Base-by-base conservation (phyloP, 1,140 invertebrate species). In the Cyrtorhinus lividipennis region DNA sequence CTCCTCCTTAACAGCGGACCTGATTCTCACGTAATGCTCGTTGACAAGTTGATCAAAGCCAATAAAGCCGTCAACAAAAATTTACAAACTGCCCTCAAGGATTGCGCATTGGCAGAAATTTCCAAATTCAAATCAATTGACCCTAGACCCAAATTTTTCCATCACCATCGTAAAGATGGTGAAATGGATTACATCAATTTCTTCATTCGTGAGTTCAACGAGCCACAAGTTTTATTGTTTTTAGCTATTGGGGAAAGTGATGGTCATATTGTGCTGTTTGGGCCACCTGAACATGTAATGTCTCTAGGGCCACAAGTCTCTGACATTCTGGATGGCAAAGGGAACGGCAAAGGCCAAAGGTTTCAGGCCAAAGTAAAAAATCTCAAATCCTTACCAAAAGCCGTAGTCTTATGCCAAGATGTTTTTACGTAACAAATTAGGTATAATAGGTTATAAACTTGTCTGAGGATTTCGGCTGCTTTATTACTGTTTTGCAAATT, bases 131-230 rank as follows among this genome's bases (percentile, higher is more conserved):
- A 81, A 66, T 69, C 67, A 44, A 61, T 72, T 13, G 61, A 73
- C 2, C 74, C 76, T 0, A 73, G 72, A 44, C 81, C 81, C 2
- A 77, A 78, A 68, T 84, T 77, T 70, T 76, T 65, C 74, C 73
- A 46, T 72, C 48, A 53, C 48, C 71, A 58, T 72, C 83, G 83
- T 60, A 86, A 83, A 66, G 86, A 88, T 68, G 85, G 81, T 10
- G 86, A 86, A 64, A 75, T 79, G 27, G 85, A 88, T 62, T 89
- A 86, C 69, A 83, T 87, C 68, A 80, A 81, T 65, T 78, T 75
- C 56, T 75, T 85, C 46, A 73, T 87, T 15, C 78, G 78, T 62
- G 80, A 84, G 69, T 77, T 83, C 12, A 70, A 70, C 63, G 69
- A 74, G 65, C 65, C 74, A 75, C 83, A 74, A 27, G 67, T 83